Percentiles rank a stretch among this genome's conserved stretches.
phyloP scores from a whole-genome alignment of 2,888 invertebrate species.

The Luperina testacea region DNA sequence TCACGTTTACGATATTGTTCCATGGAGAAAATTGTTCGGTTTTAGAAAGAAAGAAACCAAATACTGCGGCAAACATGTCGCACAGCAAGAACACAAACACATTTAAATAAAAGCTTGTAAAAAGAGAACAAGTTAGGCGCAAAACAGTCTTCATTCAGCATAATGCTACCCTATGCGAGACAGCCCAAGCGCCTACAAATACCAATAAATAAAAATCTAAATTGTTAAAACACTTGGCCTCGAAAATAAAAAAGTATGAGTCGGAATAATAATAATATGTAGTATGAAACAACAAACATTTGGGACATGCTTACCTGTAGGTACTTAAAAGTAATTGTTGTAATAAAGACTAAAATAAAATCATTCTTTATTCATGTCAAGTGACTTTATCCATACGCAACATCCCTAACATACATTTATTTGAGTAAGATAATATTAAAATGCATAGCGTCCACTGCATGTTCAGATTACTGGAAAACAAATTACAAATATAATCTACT shows the following conservation, averaged over 20 bases:
- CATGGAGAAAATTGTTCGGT: not conserved
- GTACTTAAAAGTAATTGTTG: conserved; percentile 51
- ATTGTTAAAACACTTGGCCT: conserved; percentile 11
- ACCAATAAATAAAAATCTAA: conserved; percentile 27
- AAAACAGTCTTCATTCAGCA: too few relatives aligned
- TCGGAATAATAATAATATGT: conserved; percentile 16
- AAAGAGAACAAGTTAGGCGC: too few relatives aligned
- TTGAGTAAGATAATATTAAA: conserved; percentile 25
- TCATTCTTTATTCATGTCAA: conserved; percentile 41
- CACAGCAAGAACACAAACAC: too few relatives aligned
- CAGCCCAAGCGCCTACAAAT: conserved; percentile 1
- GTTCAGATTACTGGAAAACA: conserved; percentile 30
- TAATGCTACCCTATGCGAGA: too few relatives aligned
- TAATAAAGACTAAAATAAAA: conserved; percentile 37
- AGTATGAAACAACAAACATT: conserved; percentile 21
- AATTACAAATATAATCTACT: conserved; percentile 44
- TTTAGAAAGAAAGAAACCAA: too few relatives aligned
- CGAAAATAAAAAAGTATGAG: conserved; percentile 32
- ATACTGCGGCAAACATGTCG: too few relatives aligned
- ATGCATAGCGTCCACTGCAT: conserved; percentile 9
- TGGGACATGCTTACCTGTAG: conserved; percentile 20
- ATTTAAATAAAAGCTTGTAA: too few relatives aligned
- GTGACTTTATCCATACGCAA: not conserved
- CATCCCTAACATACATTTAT: not conserved
- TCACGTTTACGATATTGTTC: not conserved